These are phyloP conservation scores for Lumbricus terrestris DNA, from an alignment of 2,888 invertebrate species.

Conservation along the genomic window DNA sequence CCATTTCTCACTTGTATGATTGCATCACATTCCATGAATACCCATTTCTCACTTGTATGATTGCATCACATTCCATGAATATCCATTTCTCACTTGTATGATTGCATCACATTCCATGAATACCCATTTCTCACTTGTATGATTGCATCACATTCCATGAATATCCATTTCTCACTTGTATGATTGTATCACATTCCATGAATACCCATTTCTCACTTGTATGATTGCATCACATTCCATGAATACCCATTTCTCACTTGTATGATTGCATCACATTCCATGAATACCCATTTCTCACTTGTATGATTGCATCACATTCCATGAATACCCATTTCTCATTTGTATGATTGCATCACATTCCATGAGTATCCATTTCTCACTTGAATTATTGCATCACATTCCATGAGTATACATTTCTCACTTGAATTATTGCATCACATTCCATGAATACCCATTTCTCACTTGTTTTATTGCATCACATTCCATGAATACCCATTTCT, in stretches of 20 bases:
- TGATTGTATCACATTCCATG: neutral
- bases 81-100: neutral
- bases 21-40: neutral
- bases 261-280: neutral
- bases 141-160: neutral
- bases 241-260: too few relatives aligned
- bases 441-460: too few relatives aligned
- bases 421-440: neutral
- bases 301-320: neutral
- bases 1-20: neutral
- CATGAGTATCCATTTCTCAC: too few relatives aligned
- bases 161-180: too few relatives aligned
- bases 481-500: too few relatives aligned
- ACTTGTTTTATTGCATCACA: neutral
- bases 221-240: neutral
- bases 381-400: neutral
- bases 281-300: too few relatives aligned
- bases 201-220: too few relatives aligned
- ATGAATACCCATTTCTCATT: too few relatives aligned
- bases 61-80: neutral
- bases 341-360: neutral
- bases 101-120: neutral
- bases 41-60: neutral
- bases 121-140: neutral
- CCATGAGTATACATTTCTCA: too few relatives aligned